Conservation (phyloP, 2,797 vertebrate genomes). For the Crenuchus spilurus region DNA sequence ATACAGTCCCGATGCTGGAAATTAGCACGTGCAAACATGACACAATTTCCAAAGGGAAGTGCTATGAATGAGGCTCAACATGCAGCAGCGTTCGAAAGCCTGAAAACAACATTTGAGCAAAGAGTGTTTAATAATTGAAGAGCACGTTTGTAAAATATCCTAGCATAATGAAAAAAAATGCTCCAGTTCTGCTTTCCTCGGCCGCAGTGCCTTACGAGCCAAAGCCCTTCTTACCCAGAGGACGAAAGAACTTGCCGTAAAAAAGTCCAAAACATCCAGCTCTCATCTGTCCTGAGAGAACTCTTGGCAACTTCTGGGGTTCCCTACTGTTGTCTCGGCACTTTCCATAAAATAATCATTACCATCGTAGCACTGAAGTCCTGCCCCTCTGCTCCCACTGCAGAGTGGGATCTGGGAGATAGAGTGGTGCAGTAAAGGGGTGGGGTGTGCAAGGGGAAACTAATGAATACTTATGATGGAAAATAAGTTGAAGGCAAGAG, state of each 20-base stretch:
- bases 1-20: conserved; percentile 20
- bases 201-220: conserved; percentile 2
- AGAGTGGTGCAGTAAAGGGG: conserved; percentile 26
- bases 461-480: conserved; percentile 62
- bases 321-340: conserved; percentile 31
- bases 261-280: conserved; percentile 28
- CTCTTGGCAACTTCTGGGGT: conserved; percentile 13
- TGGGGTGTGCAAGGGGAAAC: conserved; percentile 1
- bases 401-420: conserved; percentile 14
- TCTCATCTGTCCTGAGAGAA: conserved; percentile 31
- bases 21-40: conserved; percentile 19
- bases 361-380: conserved; percentile 21
- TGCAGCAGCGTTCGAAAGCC: conserved; percentile 20
- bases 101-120: conserved; percentile 38
- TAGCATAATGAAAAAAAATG: conserved; percentile 33
- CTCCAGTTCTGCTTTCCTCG: conserved; percentile 11
- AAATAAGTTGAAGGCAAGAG: conserved; percentile 53
- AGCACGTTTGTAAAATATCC: conserved; percentile 40
- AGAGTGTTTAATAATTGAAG: conserved; percentile 29
- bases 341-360: conserved; percentile 50
- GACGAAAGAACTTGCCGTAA: conserved; percentile 5
- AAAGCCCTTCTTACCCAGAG: conserved; percentile 28
- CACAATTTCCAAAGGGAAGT: conserved; percentile 5
- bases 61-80: conserved; percentile 4
- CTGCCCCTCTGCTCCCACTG: conserved; percentile 30